These are phyloP conservation scores for human DNA, from an alignment of 2,113 vertebrate species.

Conservation along the genomic window GRCh38 chr18:65826501-65827000, in stretches of 20 bases:
- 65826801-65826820: neutral
- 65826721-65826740: neutral
- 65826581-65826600: neutral
- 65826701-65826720: neutral
- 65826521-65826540: neutral
- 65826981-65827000: neutral
- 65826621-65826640: neutral
- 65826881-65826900: neutral
- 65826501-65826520: neutral
- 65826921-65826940: neutral
- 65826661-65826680: neutral
- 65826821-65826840: neutral
- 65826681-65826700: neutral
- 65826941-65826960: neutral
- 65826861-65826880: neutral
- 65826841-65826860: neutral
- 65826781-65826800: neutral
- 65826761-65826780: neutral
- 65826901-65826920: neutral
- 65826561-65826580: neutral
- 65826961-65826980: neutral
- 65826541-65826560: neutral
- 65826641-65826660: neutral
- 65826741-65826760: neutral
- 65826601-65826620: neutral